Conservation (phyloP, 2,888 invertebrate genomes). For the Toxonevra muliebris region DNA sequence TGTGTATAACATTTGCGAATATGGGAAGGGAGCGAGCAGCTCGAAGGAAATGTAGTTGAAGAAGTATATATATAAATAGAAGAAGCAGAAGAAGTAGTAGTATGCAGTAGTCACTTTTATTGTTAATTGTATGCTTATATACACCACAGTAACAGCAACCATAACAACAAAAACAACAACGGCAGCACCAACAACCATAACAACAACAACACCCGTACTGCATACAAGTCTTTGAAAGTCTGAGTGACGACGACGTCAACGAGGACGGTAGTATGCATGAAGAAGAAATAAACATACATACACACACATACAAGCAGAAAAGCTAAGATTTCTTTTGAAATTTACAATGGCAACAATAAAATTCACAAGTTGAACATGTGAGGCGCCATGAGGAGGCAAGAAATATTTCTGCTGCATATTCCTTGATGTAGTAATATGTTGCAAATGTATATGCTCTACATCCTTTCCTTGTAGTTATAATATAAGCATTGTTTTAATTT, state of each 20-base stretch:
- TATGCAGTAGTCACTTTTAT: background rate
- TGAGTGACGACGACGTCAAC: no score
- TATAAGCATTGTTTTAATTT: no score
- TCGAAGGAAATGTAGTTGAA: background rate
- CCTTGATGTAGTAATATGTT: no score
- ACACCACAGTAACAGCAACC: background rate
- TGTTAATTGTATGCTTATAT: background rate
- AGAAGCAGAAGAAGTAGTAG: background rate
- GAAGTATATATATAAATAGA: background rate
- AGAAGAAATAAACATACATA: slow-evolving; percentile 4
- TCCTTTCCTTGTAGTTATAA: no score
- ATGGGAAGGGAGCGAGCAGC: background rate
- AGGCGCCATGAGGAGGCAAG: no score
- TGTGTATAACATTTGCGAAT: background rate
- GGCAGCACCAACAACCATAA: slow-evolving; percentile 3
- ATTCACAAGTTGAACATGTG: background rate
- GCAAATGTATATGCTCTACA: no score
- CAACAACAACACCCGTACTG: background rate
- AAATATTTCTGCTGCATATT: no score
- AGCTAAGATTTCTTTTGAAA: slow-evolving; percentile 5
- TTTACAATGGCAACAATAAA: slow-evolving; percentile 20
- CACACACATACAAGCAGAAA: background rate
- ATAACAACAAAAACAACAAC: slow-evolving; percentile 9
- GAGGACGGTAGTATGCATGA: slow-evolving; percentile 16
- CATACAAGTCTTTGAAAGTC: no score